Evolutionary conservation across 2,797 vertebrate genomes (phyloP).

Genomic region (Siniperca obscura): DNA sequence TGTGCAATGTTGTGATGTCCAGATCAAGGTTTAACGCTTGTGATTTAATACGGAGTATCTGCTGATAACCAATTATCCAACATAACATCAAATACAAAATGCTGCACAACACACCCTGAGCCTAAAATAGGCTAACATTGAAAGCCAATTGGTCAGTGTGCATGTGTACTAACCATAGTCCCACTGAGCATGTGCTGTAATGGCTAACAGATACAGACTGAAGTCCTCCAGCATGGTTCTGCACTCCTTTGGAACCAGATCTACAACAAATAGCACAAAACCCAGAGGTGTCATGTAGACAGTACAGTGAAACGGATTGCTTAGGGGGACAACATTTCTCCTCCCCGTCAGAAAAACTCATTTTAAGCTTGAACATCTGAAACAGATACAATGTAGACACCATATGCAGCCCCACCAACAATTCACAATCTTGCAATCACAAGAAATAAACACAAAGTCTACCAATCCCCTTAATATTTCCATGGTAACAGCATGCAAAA

Average conservation of each 20-base stretch:
- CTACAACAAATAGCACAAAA: slow-evolving; percentile 61
- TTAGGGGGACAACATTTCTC: background rate
- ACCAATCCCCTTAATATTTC: too few relatives aligned
- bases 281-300: background rate
- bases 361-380: background rate
- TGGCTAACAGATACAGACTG: slow-evolving; percentile 64
- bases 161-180: slow-evolving; percentile 81
- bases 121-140: too few relatives aligned
- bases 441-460: background rate
- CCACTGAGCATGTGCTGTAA: slow-evolving; percentile 80
- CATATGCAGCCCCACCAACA: background rate
- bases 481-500: too few relatives aligned
- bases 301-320: background rate
- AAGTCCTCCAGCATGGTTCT: slow-evolving; percentile 75
- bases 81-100: background rate
- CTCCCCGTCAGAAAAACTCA: background rate
- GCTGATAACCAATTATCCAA: background rate
- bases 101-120: too few relatives aligned
- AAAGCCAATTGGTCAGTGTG: background rate
- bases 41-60: background rate
- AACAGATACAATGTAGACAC: background rate
- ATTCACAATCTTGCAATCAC: background rate
- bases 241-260: slow-evolving; percentile 74
- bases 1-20: too few relatives aligned
- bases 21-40: background rate